These are phyloP conservation scores for Eulemur rubriventer DNA, from an alignment of 2,797 vertebrate genomes.

Conservation along the genomic window DNA sequence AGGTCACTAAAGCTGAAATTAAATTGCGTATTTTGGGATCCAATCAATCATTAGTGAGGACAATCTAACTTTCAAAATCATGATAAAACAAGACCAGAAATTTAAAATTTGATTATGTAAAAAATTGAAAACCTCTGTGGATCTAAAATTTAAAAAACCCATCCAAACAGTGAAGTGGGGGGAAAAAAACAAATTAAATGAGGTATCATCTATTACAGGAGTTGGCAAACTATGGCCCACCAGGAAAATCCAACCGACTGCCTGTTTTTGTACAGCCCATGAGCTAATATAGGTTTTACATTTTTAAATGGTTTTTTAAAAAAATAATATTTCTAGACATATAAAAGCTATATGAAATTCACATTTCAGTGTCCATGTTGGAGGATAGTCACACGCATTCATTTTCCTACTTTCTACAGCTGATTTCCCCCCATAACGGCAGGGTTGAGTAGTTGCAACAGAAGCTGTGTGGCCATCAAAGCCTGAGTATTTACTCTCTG, in stretches of 20 bases:
- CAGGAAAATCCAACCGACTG: neutral
- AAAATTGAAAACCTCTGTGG: neutral
- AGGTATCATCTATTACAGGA: neutral
- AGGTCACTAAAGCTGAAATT: constrained; percentile 14
- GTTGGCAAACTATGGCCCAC: neutral
- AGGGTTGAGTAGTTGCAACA: neutral
- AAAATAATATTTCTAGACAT: neutral
- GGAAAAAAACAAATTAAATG: neutral
- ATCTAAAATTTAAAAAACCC: neutral
- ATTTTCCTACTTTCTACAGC: neutral
- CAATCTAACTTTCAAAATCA: constrained; percentile 40
- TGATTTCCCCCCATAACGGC: neutral
- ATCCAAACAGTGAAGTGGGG: neutral
- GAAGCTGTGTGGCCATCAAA: neutral
- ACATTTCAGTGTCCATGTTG: neutral
- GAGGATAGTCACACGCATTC: neutral
- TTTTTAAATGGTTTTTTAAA: neutral
- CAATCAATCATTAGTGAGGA: neutral
- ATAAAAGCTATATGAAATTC: constrained; percentile 1
- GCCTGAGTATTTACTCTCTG: neutral
- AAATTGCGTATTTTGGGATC: constrained; percentile 12
- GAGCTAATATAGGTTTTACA: neutral
- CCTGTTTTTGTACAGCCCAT: neutral
- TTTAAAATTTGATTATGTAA: neutral
- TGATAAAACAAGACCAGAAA: neutral